phyloP scores from a whole-genome alignment of 2,888 invertebrate species.

The Trimorus sp. region DNA sequence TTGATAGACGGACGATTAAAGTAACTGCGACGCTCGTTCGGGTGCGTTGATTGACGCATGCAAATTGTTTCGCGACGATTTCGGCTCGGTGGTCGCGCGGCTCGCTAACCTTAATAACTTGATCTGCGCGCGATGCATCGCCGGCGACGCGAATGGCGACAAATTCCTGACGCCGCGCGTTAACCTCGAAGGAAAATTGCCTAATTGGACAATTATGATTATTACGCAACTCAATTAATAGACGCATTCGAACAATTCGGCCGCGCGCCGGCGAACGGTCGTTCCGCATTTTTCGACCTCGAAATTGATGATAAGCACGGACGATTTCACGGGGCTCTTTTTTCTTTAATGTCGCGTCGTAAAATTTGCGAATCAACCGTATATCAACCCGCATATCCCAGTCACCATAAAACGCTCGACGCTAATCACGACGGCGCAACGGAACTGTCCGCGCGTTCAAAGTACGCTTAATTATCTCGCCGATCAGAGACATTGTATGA shows the following conservation, averaged over 20 bases:
- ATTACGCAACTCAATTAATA: constrained; percentile 38
- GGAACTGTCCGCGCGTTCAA: constrained; percentile 26
- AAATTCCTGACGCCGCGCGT: constrained; percentile 4
- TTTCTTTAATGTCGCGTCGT: constrained; percentile 26
- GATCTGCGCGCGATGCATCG: constrained; percentile 3
- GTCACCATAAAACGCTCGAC: constrained; percentile 41
- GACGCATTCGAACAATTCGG: constrained; percentile 22
- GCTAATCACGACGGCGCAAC: constrained; percentile 30
- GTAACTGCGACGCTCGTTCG: not conserved
- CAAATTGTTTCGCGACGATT: constrained; percentile 10
- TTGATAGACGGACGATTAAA: constrained; percentile 2
- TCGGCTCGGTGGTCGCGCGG: not conserved
- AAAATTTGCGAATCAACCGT: constrained; percentile 34
- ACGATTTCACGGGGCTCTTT: constrained; percentile 27
- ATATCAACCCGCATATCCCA: constrained; percentile 34
- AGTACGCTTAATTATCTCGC: constrained; percentile 36
- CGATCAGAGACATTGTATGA: constrained; percentile 26
- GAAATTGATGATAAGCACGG: constrained; percentile 37
- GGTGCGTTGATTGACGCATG: constrained; percentile 5
- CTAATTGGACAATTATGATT: constrained; percentile 41
- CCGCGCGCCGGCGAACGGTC: constrained; percentile 12
- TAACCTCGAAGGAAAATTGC: constrained; percentile 31
- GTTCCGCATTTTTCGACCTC: constrained; percentile 30
- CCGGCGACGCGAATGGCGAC: constrained; percentile 7
- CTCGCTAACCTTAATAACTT: constrained; percentile 35